Base-by-base conservation (phyloP, 2,797 vertebrate genomes). In the Phrynocephalus guinanensis region DNA sequence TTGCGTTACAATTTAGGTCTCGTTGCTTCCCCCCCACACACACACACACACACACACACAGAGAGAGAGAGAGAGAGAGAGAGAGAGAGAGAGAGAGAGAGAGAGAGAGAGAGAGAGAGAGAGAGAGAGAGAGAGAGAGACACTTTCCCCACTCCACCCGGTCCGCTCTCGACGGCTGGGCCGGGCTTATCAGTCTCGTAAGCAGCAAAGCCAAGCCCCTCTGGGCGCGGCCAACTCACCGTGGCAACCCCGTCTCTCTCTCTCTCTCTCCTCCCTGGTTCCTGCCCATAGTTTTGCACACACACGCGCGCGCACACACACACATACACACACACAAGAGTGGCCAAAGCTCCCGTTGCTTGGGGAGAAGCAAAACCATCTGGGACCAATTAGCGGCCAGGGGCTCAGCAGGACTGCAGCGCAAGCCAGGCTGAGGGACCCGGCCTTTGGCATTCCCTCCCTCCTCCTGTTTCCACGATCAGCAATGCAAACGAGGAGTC, bases 341-440 rank as follows among this genome's bases (percentile, higher is more conserved):
- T 4, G 60, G 28, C 77, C 78, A 60, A 80, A 87, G 88, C 75
- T 76, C 81, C 85, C 84, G 52, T 87, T 83, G 90, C 85, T 90
- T 89, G 80, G 81, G 90, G 85, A 84, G 87, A 80, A 52, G 88
- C 86, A 87, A 67, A 86, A 86, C 91, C 94, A 92, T 93, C 78
- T 92, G 95, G 92, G 92, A 94, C 89, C 93, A 93, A 95, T 95
- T 94, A 95, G 86, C 85, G 56, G 78, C 83, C 88, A 87, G 87
- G 92, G 88, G 89, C 90, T 87, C 86, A 63, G 84, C 89, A 56
- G 83, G 77, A 68, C n/a, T 66, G 82, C 82, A 87, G 86, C 87
- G 89, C 87, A 87, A 89, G 90, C 6, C 81, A 15, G 82, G 82
- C 77, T 33, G 28, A 22, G 52, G n/a, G 84, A 28, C 66, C 66